Percentiles rank a stretch among this genome's conserved stretches.
These are phyloP conservation scores for Torymus tubicola DNA, from an alignment of 2,888 invertebrate genomes.

Conservation along the genomic window DNA sequence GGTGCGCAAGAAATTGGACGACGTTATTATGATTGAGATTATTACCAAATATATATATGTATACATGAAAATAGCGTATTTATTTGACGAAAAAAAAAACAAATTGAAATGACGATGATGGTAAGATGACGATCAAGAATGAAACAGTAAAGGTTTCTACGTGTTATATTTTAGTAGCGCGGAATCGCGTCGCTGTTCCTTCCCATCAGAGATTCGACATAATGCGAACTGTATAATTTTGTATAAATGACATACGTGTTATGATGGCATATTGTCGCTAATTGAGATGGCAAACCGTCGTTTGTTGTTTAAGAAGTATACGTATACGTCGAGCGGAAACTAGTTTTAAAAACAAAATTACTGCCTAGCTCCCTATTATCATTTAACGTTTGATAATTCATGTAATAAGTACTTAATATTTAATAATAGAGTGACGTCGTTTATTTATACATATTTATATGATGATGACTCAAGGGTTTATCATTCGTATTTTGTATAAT, in stretches of 20 bases:
- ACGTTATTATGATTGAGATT: constrained; percentile 44
- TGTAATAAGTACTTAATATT: not conserved
- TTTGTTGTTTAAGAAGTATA: not conserved
- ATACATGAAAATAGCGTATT: constrained; percentile 57
- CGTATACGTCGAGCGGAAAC: constrained; percentile 5
- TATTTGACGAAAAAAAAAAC: constrained; percentile 44
- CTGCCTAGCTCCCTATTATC: not conserved
- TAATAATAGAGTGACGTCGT: not conserved
- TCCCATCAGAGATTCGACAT: constrained; percentile 56
- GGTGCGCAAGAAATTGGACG: constrained; percentile 20
- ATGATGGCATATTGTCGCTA: constrained; percentile 28
- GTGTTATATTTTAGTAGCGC: constrained; percentile 51
- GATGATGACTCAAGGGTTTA: not conserved
- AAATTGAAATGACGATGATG: constrained; percentile 29
- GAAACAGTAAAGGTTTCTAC: constrained; percentile 51
- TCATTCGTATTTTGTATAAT: too few relatives aligned
- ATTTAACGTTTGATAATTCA: not conserved
- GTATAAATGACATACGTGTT: constrained; percentile 46
- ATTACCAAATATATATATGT: constrained; percentile 47
- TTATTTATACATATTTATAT: too few relatives aligned
- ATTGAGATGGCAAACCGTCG: constrained; percentile 1
- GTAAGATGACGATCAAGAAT: too few relatives aligned
- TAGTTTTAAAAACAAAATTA: constrained; percentile 11
- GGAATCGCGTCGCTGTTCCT: constrained; percentile 53
- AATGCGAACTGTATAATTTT: constrained; percentile 56